Evolutionary conservation across 2,888 invertebrate genomes (phyloP).

Genomic region (Phalangium opilio): DNA sequence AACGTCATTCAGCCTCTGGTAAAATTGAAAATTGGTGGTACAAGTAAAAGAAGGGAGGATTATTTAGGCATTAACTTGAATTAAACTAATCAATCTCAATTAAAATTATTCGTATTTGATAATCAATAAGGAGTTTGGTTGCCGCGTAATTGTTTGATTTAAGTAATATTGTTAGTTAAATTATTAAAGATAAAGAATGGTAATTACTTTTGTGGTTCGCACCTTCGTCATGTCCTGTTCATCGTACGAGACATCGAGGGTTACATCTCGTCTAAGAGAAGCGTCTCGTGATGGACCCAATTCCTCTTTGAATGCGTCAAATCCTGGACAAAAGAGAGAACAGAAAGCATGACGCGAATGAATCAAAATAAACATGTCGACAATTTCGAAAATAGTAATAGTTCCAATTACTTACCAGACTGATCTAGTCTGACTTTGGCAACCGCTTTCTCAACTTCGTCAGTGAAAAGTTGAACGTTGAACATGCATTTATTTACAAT

Average conservation of each 20-base stretch:
- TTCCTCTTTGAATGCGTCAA: constrained; percentile 44
- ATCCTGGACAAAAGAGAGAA: background rate
- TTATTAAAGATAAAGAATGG: no score
- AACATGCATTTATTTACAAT: constrained; percentile 72
- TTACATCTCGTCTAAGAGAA: constrained; percentile 28
- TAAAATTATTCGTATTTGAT: no score
- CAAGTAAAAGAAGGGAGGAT: no score
- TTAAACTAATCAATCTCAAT: no score
- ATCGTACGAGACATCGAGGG: constrained; percentile 34
- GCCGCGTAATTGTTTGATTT: no score
- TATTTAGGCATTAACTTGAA: no score
- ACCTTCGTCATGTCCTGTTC: constrained; percentile 56
- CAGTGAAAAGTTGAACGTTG: constrained; percentile 59
- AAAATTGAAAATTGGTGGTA: no score
- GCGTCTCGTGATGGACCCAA: constrained; percentile 47
- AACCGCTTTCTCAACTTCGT: constrained; percentile 51
- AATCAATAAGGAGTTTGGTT: no score
- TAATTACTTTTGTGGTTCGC: constrained; percentile 14
- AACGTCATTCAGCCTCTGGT: background rate
- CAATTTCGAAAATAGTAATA: no score
- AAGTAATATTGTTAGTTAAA: no score
- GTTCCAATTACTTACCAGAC: constrained; percentile 24
- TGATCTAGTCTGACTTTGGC: constrained; percentile 40
- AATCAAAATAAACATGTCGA: no score
- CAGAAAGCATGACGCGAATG: no score